Evolutionary conservation across 2,888 invertebrate genomes (phyloP), one percentile per base, ranked within the genome.

Genomic region (Eristalinus sepulchralis): DNA sequence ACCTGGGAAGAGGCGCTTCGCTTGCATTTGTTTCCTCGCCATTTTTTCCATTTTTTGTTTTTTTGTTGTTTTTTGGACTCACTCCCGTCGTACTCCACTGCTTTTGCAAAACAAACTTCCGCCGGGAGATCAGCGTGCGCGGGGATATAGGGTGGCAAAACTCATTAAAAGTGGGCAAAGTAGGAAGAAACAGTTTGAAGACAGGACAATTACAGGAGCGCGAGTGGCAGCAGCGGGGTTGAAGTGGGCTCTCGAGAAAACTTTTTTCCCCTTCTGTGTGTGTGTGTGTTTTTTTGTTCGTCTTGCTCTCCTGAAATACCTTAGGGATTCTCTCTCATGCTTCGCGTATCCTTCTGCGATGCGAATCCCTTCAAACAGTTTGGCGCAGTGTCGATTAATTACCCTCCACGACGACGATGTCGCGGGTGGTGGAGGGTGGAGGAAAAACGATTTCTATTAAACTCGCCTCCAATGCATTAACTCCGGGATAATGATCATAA

Each of bases 111-210:
- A 47, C 27, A 76, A 76, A 76, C 36, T 76, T 67, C 76, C 66
- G 33, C 47, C 17, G 1, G 47, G 47, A 47, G 53, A 47, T 6
- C 33, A 9, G 22, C 22, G 11, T 33, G 55, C 0, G 13, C 27
- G 13, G 27, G 31, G 33, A 6, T 17, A 24, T 5, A 31, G 27
- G 27, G 34, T 60, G 47, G 64, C 39, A 59, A 60, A 80, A 80
- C 73, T 80, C 80, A 80, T 80, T 80, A 80, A 80, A 80, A 72
- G 73, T 73, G 66, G 53, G 72, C 72, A 72, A 67, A 66, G 66
- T 20, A 72, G 60, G 31, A 13, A 67, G 67, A 67, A 73, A 67
- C 72, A 67, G 34, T 80, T 73, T 17, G 53, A 67, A 67, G 73
- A 72, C 20, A 80, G 73, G 67, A 73, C 67, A 81, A 81, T 75